Percentiles rank a stretch among this genome's conserved stretches.
These are phyloP conservation scores for Chauna torquata DNA, from an alignment of 2,113 vertebrate species.

Conservation along the genomic window DNA sequence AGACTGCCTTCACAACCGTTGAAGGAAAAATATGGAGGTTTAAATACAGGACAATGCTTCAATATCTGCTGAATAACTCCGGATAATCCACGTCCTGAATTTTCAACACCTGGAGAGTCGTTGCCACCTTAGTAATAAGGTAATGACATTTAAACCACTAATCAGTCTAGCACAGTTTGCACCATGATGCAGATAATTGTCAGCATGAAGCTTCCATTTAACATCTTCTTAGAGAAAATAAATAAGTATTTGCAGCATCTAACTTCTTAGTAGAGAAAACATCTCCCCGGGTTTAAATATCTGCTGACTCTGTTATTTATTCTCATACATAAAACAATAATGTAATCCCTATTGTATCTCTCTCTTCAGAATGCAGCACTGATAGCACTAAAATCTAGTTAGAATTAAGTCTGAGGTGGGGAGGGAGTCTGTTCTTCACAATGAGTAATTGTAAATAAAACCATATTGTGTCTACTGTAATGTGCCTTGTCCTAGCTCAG, in stretches of 20 bases:
- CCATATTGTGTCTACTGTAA: background rate
- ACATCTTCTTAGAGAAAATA: slow-evolving; percentile 44
- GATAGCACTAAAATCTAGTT: background rate
- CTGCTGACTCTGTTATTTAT: slow-evolving; percentile 41
- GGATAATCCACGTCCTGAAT: background rate
- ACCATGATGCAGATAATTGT: slow-evolving; percentile 49
- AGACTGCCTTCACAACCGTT: slow-evolving; percentile 20
- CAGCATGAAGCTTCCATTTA: slow-evolving; percentile 27
- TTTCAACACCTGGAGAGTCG: slow-evolving; percentile 9
- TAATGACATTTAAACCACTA: slow-evolving; percentile 38
- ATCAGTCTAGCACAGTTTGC: slow-evolving; percentile 21
- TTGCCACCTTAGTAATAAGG: background rate
- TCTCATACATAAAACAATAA: slow-evolving; percentile 34
- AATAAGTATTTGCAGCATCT: slow-evolving; percentile 15
- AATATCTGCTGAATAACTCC: slow-evolving; percentile 35
- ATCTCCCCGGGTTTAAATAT: background rate
- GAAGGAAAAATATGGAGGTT: slow-evolving; percentile 26
- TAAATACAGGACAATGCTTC: slow-evolving; percentile 16
- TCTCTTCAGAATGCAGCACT: slow-evolving; percentile 4
- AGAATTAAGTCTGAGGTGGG: background rate
- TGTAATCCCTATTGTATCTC: slow-evolving; percentile 8
- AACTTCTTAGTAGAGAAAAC: slow-evolving; percentile 36
- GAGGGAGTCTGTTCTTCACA: background rate
- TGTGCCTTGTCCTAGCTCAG: background rate
- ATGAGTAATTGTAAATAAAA: slow-evolving; percentile 15